Conservation (phyloP, 2,113 vertebrate species). For the Colistium nudipinnis region DNA sequence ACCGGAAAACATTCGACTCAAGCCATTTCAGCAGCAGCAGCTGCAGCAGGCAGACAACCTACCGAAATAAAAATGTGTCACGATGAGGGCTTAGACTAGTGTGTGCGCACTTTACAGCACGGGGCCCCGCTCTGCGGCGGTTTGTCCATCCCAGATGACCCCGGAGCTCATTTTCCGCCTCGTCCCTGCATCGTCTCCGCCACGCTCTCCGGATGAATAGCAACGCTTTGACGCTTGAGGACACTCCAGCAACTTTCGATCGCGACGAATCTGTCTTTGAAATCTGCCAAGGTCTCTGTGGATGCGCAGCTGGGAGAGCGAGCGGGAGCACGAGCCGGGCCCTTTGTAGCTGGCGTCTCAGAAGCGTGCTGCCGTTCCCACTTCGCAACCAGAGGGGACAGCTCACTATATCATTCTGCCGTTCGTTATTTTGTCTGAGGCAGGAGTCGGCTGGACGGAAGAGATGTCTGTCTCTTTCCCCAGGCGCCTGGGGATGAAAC, state of each 20-base stretch:
- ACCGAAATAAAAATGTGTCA: slow-evolving; percentile 43
- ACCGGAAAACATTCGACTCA: slow-evolving; percentile 10
- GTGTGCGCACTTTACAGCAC: slow-evolving; percentile 12
- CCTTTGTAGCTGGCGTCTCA: slow-evolving; percentile 69
- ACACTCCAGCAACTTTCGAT: slow-evolving; percentile 73
- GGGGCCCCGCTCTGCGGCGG: slow-evolving; percentile 9
- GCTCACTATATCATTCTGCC: slow-evolving; percentile 70
- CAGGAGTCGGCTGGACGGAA: slow-evolving; percentile 54
- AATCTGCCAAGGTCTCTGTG: slow-evolving; percentile 67
- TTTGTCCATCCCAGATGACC: slow-evolving; percentile 45
- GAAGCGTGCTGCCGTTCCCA: slow-evolving; percentile 55
- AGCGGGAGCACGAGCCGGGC: slow-evolving; percentile 42
- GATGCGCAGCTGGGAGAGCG: slow-evolving; percentile 43
- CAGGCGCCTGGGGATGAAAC: slow-evolving; percentile 65
- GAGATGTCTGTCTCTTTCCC: slow-evolving; percentile 60
- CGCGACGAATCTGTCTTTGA: slow-evolving; percentile 71
- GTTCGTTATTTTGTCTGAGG: slow-evolving; percentile 73
- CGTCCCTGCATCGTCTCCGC: slow-evolving; percentile 27
- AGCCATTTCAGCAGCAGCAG: slow-evolving; percentile 22
- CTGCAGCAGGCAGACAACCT: neutral
- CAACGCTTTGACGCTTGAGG: slow-evolving; percentile 65
- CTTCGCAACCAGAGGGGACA: slow-evolving; percentile 68
- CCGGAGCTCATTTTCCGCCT: slow-evolving; percentile 42
- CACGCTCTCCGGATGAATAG: slow-evolving; percentile 51
- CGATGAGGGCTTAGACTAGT: slow-evolving; percentile 40